Conservation (phyloP, 2,888 invertebrate genomes). For the Spilosoma lubricipeda region DNA sequence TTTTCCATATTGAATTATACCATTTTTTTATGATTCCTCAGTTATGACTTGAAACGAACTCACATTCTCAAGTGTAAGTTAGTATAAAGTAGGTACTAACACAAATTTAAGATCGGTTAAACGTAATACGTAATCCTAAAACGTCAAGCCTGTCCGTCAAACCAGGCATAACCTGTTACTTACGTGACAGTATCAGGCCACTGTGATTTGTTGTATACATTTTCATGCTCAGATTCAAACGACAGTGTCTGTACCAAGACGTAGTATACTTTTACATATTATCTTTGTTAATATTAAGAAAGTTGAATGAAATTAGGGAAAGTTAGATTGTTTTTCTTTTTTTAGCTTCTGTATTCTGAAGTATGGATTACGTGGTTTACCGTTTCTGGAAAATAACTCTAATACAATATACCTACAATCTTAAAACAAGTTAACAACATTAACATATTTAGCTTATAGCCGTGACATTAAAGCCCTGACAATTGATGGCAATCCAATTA, state of each 20-base stretch:
- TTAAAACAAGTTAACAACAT: background rate
- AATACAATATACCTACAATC: background rate
- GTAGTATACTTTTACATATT: background rate
- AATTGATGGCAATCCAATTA: conserved; percentile 24
- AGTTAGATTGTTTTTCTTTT: background rate
- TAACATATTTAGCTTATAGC: background rate
- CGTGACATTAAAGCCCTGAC: background rate
- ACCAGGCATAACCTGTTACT: background rate
- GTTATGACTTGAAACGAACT: too few species aligned
- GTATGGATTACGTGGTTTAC: background rate
- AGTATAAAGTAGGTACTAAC: background rate
- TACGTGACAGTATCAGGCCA: background rate
- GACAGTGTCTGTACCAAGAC: background rate
- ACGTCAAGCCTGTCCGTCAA: background rate
- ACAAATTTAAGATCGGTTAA: background rate
- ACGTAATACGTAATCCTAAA: background rate
- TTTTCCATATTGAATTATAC: too few species aligned
- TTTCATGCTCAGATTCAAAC: background rate
- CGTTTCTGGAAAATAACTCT: background rate
- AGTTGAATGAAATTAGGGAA: background rate
- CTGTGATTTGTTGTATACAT: background rate
- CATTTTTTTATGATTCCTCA: too few species aligned
- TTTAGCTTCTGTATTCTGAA: background rate
- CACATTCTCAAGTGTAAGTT: background rate
- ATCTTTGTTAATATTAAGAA: background rate